These are phyloP conservation scores for Hydrolagus affinis DNA, from an alignment of 2,113 vertebrate species.

Conservation along the genomic window DNA sequence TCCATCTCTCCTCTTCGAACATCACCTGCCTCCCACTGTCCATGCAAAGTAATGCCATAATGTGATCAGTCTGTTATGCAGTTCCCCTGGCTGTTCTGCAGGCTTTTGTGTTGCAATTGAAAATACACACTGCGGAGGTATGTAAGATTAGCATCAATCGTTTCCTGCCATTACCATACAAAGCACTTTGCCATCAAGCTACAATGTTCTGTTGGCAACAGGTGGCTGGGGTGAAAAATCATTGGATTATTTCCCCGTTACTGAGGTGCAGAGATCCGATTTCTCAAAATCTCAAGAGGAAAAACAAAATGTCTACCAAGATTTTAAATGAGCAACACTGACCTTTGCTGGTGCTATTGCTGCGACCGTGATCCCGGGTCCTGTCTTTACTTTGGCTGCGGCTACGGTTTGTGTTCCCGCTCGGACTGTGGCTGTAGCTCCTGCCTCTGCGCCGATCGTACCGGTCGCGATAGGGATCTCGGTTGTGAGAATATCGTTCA, in stretches of 20 bases:
- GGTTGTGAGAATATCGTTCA: constrained; percentile 73
- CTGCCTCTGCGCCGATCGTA: constrained; percentile 80
- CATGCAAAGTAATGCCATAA: no score
- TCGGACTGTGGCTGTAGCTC: constrained; percentile 64
- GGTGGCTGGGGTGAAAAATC: no score
- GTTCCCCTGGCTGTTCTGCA: no score
- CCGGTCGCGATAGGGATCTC: constrained; percentile 79
- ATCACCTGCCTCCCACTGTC: no score
- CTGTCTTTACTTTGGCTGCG: constrained; percentile 66
- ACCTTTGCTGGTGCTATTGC: constrained; percentile 26
- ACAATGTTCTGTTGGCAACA: not conserved
- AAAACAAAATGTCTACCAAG: not conserved
- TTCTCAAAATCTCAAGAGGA: not conserved
- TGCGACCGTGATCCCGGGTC: constrained; percentile 57
- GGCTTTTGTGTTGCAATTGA: no score
- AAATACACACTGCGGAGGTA: no score
- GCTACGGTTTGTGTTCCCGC: constrained; percentile 67
- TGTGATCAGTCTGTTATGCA: no score
- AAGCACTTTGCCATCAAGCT: no score
- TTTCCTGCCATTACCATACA: no score
- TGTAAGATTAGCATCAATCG: no score
- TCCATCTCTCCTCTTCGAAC: not conserved
- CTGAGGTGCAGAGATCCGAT: no score
- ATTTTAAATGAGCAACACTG: not conserved
- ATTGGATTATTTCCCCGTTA: no score